These are phyloP conservation scores for Scyliorhinus canicula DNA, from an alignment of 2,797 vertebrate species.

Conservation along the genomic window DNA sequence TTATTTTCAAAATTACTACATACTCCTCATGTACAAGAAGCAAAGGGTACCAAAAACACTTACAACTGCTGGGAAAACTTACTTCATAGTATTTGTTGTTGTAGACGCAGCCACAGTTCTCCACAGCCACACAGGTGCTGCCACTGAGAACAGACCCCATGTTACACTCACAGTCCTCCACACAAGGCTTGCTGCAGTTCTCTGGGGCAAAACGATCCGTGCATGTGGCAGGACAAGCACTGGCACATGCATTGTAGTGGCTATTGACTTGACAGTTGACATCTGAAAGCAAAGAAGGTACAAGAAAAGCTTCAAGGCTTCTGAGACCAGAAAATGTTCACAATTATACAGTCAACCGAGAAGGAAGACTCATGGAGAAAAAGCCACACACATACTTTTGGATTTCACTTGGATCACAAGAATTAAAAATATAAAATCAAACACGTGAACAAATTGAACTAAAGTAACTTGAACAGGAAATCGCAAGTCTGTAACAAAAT, in stretches of 20 bases:
- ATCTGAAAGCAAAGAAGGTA: conserved; percentile 13
- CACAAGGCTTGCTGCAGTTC: conserved; percentile 1
- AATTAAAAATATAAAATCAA: not conserved
- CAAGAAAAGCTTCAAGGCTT: not conserved
- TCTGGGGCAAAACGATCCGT: not conserved
- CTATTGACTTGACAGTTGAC: not conserved
- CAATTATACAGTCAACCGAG: not conserved
- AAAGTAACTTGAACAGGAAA: not conserved
- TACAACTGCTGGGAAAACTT: not conserved
- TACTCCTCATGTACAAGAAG: not conserved
- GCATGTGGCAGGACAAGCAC: conserved; percentile 6
- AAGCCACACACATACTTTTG: not conserved
- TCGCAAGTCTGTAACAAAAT: not conserved
- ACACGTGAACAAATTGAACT: not conserved
- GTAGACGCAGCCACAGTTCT: conserved; percentile 20
- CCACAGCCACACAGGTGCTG: not conserved
- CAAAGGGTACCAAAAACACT: too few relatives aligned
- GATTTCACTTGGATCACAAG: not conserved
- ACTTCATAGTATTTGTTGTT: not conserved
- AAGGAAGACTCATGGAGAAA: not conserved
- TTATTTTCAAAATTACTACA: not conserved
- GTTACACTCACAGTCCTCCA: conserved; percentile 19
- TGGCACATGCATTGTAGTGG: not conserved
- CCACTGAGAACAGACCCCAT: not conserved
- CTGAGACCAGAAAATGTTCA: not conserved